Conservation (phyloP, 1,140 invertebrate genomes). For the Drosophila cardini region DNA sequence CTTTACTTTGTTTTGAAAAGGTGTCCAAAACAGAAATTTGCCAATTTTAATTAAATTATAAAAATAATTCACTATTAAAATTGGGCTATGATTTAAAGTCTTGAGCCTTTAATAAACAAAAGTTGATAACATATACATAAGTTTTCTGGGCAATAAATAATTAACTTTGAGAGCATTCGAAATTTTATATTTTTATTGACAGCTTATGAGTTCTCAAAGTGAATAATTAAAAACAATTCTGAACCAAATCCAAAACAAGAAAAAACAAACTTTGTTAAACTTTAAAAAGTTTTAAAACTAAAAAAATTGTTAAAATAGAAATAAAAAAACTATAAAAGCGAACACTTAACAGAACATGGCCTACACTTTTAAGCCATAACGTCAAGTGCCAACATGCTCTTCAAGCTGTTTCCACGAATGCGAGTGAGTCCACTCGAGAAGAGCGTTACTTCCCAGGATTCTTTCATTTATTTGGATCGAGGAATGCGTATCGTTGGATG, state of each 20-base stretch:
- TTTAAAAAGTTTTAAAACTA: background rate
- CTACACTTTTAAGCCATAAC: conserved; percentile 1
- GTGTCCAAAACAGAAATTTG: no score
- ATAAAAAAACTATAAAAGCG: conserved; percentile 32
- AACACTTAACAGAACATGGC: background rate
- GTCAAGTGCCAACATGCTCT: conserved; percentile 40
- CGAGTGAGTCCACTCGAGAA: conserved; percentile 13
- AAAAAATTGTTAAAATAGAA: conserved; percentile 9
- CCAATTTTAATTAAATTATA: no score
- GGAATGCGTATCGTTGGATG: conserved; percentile 46
- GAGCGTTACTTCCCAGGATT: conserved; percentile 46
- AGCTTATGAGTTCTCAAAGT: conserved; percentile 27
- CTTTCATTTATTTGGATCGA: conserved; percentile 51
- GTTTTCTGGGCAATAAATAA: conserved; percentile 1
- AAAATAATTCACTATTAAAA: no score
- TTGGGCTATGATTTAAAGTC: no score
- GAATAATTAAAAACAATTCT: conserved; percentile 30
- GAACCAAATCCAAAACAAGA: conserved; percentile 19
- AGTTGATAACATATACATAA: conserved; percentile 15
- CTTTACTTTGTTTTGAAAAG: background rate
- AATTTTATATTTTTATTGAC: background rate
- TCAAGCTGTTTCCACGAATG: conserved; percentile 40
- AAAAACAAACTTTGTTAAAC: background rate
- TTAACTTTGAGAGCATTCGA: background rate
- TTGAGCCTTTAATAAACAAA: no score